Conservation (phyloP, 2,113 vertebrate species). For the Struthidea cinerea region DNA sequence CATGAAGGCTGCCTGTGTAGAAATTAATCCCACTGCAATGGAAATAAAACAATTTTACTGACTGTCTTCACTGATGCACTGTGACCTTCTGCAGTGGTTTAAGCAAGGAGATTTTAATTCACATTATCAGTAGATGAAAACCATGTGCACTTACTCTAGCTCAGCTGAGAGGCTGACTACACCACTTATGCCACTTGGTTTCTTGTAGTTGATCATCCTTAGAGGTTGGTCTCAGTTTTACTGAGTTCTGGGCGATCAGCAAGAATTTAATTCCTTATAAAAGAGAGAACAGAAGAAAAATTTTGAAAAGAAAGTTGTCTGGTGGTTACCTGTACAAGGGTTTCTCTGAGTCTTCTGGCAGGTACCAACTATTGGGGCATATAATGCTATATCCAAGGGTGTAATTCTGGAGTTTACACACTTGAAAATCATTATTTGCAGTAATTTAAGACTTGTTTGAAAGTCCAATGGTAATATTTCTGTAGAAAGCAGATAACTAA, state of each 20-base stretch:
- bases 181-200: neutral
- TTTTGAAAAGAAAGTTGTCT: neutral
- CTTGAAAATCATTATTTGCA: neutral
- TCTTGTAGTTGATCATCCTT: neutral
- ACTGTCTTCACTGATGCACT: neutral
- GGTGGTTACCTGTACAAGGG: neutral
- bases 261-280: neutral
- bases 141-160: neutral
- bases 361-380: neutral
- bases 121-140: neutral
- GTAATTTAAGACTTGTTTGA: neutral
- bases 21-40: neutral
- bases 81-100: neutral
- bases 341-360: neutral
- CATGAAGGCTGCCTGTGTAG: neutral
- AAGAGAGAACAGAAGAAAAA: neutral
- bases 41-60: neutral
- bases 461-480: neutral
- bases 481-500: neutral
- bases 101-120: neutral
- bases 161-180: neutral
- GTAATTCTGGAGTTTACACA: neutral
- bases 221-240: neutral
- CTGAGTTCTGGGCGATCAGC: neutral
- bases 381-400: fast-evolving